Base-by-base conservation (phyloP, 2,888 invertebrate genomes). In the Pristionchus maxplancki region DNA sequence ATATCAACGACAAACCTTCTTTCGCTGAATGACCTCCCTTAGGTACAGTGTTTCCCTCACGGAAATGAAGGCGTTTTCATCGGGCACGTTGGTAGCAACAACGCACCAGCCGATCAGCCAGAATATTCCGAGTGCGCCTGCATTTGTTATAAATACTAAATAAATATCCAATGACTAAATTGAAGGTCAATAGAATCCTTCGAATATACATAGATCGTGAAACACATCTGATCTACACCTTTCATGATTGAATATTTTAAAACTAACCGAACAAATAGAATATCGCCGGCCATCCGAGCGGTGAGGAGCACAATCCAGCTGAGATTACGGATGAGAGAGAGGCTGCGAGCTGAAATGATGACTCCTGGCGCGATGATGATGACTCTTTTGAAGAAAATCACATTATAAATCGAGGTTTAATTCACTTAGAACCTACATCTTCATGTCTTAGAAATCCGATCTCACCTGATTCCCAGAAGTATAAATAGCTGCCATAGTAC, bases 381-480 rank as follows among this genome's bases (percentile, higher is more conserved):
- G n/a, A n/a, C n/a, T n/a, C n/a, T n/a, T n/a, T n/a, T n/a, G n/a
- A n/a, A n/a, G n/a, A n/a, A n/a, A n/a, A n/a, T n/a, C n/a, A n/a
- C n/a, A n/a, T n/a, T n/a, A n/a, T n/a, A n/a, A n/a, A n/a, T n/a
- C n/a, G n/a, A n/a, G n/a, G n/a, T n/a, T n/a, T n/a, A n/a, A 13
- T 28, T 17, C n/a, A n/a, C n/a, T 8, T 40, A n/a, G n/a, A n/a
- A n/a, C n/a, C n/a, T n/a, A n/a, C n/a, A n/a, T n/a, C n/a, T n/a
- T n/a, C n/a, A n/a, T n/a, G n/a, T n/a, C n/a, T n/a, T n/a, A n/a
- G n/a, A n/a, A n/a, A n/a, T n/a, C n/a, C n/a, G n/a, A 34, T 4
- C 31, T 24, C 48, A 90, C 90, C 89, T 93, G 93, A 62, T 93
- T 91, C 3, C 93, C 93, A 4, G 92, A 90, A 17, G 93, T 94